Evolutionary conservation across 2,888 invertebrate genomes (phyloP).

Genomic region (Gnatocerus cornutus): DNA sequence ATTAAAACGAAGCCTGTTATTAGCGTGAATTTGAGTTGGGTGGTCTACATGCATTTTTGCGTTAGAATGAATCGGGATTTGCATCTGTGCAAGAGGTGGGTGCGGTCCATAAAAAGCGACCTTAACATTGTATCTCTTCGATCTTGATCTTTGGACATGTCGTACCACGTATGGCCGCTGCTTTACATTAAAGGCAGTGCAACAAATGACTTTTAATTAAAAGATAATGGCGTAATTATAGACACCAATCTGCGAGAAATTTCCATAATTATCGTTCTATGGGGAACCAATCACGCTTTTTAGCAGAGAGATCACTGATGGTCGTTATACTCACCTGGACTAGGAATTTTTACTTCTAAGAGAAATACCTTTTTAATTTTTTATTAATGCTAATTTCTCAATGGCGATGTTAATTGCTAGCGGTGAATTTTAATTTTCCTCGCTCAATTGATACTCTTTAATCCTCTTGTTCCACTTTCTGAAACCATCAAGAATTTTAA

Average conservation of each 20-base stretch:
- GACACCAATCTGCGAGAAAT: slow-evolving; percentile 33
- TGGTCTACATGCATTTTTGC: background rate
- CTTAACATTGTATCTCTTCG: slow-evolving; percentile 51
- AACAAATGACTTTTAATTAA: slow-evolving; percentile 46
- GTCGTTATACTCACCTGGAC: background rate
- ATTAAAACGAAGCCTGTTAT: slow-evolving; percentile 2
- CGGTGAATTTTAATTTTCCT: slow-evolving; percentile 18
- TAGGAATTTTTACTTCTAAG: slow-evolving; percentile 14
- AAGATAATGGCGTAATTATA: slow-evolving; percentile 45
- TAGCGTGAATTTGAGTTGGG: slow-evolving; percentile 1
- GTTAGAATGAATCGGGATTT: slow-evolving; percentile 13
- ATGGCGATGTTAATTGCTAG: slow-evolving; percentile 8
- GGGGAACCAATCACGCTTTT: slow-evolving; percentile 19
- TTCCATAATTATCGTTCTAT: slow-evolving; percentile 40
- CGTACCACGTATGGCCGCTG: slow-evolving; percentile 43
- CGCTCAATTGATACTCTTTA: background rate
- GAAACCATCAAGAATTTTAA: background rate
- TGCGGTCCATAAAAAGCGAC: slow-evolving; percentile 52
- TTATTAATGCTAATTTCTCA: slow-evolving; percentile 30
- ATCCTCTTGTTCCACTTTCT: background rate
- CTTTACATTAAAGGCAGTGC: slow-evolving; percentile 43
- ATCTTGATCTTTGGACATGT: slow-evolving; percentile 51
- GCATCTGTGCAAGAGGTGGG: slow-evolving; percentile 43
- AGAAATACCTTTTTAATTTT: slow-evolving; percentile 25
- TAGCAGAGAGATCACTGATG: background rate